Conservation (phyloP, 2,797 vertebrate genomes). For the Tamandua tetradactyla region DNA sequence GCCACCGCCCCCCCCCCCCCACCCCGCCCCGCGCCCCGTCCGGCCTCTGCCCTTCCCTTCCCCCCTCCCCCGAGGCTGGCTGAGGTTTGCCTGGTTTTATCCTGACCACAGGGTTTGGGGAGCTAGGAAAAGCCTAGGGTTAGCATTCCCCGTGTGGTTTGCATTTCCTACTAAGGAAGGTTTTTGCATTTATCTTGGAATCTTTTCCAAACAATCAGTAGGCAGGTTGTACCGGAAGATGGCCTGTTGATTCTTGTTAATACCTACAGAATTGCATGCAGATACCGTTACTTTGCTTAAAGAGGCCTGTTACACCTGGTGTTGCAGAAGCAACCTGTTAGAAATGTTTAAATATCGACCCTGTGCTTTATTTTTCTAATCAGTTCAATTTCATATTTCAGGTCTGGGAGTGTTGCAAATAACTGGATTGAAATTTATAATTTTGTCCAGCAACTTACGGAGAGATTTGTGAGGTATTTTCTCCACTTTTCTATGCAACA, state of each 20-base stretch:
- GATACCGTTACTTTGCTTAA: not conserved
- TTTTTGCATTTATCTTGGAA: conserved; percentile 20
- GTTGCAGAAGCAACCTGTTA: not conserved
- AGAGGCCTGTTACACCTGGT: not conserved
- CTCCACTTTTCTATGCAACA: not conserved
- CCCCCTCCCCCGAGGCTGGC: not conserved
- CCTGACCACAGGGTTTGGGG: not conserved
- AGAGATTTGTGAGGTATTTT: conserved; percentile 95
- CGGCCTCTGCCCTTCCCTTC: not conserved
- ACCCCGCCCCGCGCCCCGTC: too few relatives aligned
- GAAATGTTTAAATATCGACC: not conserved
- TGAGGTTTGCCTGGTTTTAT: not conserved
- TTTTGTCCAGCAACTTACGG: conserved; percentile 94
- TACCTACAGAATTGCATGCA: not conserved
- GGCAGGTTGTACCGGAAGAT: not conserved
- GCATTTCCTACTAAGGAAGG: not conserved
- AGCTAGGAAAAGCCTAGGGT: not conserved
- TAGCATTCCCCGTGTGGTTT: not conserved
- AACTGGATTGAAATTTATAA: conserved; percentile 95
- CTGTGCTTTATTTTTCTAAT: not conserved
- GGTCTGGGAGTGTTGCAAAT: conserved; percentile 92
- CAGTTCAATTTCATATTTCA: conserved; percentile 79
- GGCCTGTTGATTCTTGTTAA: not conserved
- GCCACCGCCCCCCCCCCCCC: too few relatives aligned
- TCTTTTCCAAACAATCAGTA: not conserved